A percentile compares a stretch with the other conserved stretches of the same genome.
phyloP scores from a whole-genome alignment of 1,140 invertebrate genomes.

The Rhyzopertha dominica region DNA sequence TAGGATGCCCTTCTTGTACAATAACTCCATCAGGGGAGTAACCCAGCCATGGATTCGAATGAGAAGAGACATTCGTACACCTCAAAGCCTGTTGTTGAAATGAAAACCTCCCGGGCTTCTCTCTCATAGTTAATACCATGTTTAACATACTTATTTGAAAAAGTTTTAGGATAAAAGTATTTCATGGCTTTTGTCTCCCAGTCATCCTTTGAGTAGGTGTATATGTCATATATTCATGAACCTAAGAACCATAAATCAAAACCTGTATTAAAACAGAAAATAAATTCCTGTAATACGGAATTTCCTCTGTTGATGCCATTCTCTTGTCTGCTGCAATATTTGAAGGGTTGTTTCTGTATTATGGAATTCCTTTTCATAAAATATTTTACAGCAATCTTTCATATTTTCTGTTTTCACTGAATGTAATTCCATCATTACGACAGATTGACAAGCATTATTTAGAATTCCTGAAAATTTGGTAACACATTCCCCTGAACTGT shows the following conservation, averaged over 20 bases:
- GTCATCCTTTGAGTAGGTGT: slow-evolving; percentile 13
- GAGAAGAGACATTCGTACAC: slow-evolving; percentile 12
- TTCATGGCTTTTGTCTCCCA: slow-evolving; percentile 11
- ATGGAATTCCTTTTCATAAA: no score
- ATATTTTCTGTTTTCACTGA: not conserved
- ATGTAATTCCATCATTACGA: slow-evolving; percentile 1
- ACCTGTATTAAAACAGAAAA: no score
- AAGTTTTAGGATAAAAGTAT: slow-evolving; percentile 15
- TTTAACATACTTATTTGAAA: slow-evolving; percentile 12
- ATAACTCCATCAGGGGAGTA: slow-evolving; percentile 14
- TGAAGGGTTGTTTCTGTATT: not conserved
- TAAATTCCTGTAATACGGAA: no score
- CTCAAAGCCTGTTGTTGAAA: slow-evolving; percentile 1
- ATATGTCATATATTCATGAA: slow-evolving; percentile 13
- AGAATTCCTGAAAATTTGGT: slow-evolving; percentile 1
- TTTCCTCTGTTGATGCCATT: slow-evolving; percentile 7
- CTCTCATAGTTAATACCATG: slow-evolving; percentile 16
- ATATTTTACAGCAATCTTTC: not conserved
- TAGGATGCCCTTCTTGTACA: not conserved
- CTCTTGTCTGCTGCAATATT: not conserved
- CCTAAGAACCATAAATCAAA: no score
- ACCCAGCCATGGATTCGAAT: slow-evolving; percentile 11
- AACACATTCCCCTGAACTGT: not conserved
- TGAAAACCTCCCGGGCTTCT: slow-evolving; percentile 10
- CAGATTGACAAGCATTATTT: slow-evolving; percentile 2